Evolutionary conservation across 1,140 invertebrate genomes (phyloP).

Genomic region (Cecropterus lyciades): DNA sequence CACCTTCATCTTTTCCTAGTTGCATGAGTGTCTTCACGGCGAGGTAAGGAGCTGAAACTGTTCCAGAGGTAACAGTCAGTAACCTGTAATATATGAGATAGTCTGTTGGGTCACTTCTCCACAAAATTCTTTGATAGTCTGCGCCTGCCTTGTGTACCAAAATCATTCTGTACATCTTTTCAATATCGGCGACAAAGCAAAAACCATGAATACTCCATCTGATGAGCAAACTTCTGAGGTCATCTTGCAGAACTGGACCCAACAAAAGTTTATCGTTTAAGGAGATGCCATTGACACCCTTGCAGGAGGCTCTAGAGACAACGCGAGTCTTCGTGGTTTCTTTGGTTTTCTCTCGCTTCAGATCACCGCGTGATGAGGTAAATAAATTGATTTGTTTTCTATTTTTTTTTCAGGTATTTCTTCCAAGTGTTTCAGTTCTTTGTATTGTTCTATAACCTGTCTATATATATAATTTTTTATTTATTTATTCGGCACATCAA

Average conservation of each 20-base stretch:
- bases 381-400: slow-evolving; percentile 35
- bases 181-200: slow-evolving; percentile 38
- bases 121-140: slow-evolving; percentile 65
- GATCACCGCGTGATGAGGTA: slow-evolving; percentile 43
- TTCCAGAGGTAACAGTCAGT: slow-evolving; percentile 61
- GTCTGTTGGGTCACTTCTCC: slow-evolving; percentile 43
- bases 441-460: slow-evolving; percentile 47
- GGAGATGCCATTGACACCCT: slow-evolving; percentile 39
- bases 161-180: slow-evolving; percentile 47
- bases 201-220: slow-evolving; percentile 38
- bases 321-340: slow-evolving; percentile 38
- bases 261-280: slow-evolving; percentile 47
- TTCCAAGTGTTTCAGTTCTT: slow-evolving; percentile 41
- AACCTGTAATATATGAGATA: slow-evolving; percentile 51
- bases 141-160: slow-evolving; percentile 46
- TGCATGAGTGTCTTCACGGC: slow-evolving; percentile 47
- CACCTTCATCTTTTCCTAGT: slow-evolving; percentile 48
- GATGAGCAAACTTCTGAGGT: slow-evolving; percentile 39
- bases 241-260: slow-evolving; percentile 43
- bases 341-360: slow-evolving; percentile 37
- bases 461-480: no score
- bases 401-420: slow-evolving; percentile 34
- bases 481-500: no score
- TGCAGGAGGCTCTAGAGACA: slow-evolving; percentile 42
- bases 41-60: slow-evolving; percentile 55